A percentile compares a stretch with the other conserved stretches of the same genome.
phyloP scores from a whole-genome alignment of 2,888 invertebrate genomes.

The Apamea sordens region DNA sequence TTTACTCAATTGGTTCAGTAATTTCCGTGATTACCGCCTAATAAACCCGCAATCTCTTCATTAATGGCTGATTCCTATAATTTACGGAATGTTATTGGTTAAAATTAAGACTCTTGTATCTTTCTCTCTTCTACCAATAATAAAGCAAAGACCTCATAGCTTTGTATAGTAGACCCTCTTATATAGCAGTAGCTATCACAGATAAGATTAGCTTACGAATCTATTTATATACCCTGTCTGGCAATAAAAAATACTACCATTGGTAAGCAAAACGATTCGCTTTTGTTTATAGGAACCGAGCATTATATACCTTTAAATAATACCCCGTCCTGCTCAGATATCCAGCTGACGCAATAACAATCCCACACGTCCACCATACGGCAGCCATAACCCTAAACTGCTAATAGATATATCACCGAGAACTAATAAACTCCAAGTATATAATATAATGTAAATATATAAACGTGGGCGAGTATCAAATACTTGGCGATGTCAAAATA shows the following conservation, averaged over 20 bases:
- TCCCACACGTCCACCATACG: not conserved
- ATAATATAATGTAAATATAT: not conserved
- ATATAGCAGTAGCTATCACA: no score
- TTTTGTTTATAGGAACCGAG: no score
- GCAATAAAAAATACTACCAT: no score
- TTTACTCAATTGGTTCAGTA: not conserved
- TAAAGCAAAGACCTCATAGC: no score
- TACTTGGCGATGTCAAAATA: conserved; percentile 63
- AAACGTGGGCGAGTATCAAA: conserved; percentile 46
- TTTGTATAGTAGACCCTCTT: no score
- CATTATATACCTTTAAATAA: no score
- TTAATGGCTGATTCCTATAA: not conserved
- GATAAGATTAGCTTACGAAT: no score
- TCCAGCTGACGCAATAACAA: conserved; percentile 19
- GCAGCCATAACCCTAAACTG: conserved; percentile 20
- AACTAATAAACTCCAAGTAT: conserved; percentile 43
- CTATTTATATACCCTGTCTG: no score
- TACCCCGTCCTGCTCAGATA: not conserved
- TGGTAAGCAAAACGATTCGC: no score
- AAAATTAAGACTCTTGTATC: no score
- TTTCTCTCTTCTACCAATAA: no score
- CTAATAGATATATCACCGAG: conserved; percentile 45
- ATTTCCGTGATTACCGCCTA: not conserved
- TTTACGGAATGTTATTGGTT: no score
- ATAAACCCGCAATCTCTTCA: not conserved